Percentiles rank a stretch among this genome's conserved stretches.
These are phyloP conservation scores for Sebastes kiyomatsui DNA, from an alignment of 2,797 vertebrate species.

Conservation along the genomic window DNA sequence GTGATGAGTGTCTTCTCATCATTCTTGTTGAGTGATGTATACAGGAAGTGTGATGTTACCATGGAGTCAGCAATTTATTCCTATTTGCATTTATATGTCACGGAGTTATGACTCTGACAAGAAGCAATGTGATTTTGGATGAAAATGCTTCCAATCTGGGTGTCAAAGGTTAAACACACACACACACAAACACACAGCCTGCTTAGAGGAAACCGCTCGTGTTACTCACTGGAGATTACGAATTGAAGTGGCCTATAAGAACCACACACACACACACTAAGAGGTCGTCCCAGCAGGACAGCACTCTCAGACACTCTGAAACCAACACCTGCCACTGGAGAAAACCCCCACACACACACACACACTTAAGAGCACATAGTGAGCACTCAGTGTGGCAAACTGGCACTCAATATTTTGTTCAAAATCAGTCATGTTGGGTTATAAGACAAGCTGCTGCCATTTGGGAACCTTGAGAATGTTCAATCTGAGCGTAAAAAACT, in stretches of 20 bases:
- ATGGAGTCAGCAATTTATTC: not conserved
- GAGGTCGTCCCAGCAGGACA: slow-evolving; percentile 1
- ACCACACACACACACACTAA: not conserved
- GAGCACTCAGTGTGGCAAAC: not conserved
- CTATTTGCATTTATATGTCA: not conserved
- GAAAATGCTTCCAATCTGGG: not conserved
- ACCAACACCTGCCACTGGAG: slow-evolving; percentile 17
- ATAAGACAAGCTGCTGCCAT: slow-evolving; percentile 16
- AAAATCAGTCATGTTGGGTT: slow-evolving; percentile 14
- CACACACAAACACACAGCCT: not conserved
- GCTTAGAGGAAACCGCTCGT: not conserved
- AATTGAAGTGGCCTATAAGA: slow-evolving; percentile 1
- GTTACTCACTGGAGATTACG: slow-evolving; percentile 8
- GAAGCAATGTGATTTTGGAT: not conserved
- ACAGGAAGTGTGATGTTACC: not conserved
- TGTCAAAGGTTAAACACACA: not conserved
- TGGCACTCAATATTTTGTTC: not conserved
- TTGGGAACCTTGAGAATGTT: slow-evolving; percentile 29
- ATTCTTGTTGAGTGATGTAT: not conserved
- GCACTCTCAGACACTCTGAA: slow-evolving; percentile 3
- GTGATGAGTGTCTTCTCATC: not conserved
- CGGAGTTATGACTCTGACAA: not conserved
- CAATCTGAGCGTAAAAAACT: slow-evolving; percentile 25
- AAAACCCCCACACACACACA: slow-evolving; percentile 5
- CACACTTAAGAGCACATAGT: slow-evolving; percentile 3